Conservation (phyloP, 2,113 vertebrate genomes). For the Gallinago paraguaiae region DNA sequence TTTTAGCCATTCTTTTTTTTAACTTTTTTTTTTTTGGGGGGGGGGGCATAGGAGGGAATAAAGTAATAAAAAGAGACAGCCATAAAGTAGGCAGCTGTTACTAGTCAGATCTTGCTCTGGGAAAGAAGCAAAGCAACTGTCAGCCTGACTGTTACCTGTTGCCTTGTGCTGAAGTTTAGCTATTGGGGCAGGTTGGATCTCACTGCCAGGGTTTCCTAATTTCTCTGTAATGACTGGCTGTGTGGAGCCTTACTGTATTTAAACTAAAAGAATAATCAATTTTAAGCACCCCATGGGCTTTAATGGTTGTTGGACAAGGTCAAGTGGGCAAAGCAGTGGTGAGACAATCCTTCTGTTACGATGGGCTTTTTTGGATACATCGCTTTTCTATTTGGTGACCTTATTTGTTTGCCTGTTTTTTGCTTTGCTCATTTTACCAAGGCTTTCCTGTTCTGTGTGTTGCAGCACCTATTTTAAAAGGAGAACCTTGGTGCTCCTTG, state of each 20-base stretch:
- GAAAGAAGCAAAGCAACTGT: conserved; percentile 34
- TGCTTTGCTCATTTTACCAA: not conserved
- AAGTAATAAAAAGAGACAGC: conserved; percentile 67
- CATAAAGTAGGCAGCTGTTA: conserved; percentile 73
- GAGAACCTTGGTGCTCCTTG: not conserved
- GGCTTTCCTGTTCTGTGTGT: not conserved
- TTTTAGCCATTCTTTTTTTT: conserved; percentile 60
- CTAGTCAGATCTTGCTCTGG: conserved; percentile 42
- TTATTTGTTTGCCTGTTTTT: not conserved
- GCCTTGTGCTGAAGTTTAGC: not conserved
- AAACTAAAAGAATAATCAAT: not conserved
- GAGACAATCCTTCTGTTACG: not conserved
- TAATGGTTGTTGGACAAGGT: not conserved
- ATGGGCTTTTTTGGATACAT: not conserved
- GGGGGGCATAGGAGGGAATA: conserved; percentile 38
- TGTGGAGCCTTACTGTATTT: not conserved
- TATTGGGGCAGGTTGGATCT: not conserved
- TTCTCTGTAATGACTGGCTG: not conserved
- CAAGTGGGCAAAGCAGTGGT: not conserved
- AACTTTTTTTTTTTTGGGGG: rapidly evolving
- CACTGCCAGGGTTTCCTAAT: not conserved
- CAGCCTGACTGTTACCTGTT: conserved; percentile 49
- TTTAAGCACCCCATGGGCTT: not conserved
- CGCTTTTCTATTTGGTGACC: not conserved
- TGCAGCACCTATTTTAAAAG: not conserved